Conservation (phyloP, 2,797 vertebrate species). For the Melanotaenia pygmaea region DNA sequence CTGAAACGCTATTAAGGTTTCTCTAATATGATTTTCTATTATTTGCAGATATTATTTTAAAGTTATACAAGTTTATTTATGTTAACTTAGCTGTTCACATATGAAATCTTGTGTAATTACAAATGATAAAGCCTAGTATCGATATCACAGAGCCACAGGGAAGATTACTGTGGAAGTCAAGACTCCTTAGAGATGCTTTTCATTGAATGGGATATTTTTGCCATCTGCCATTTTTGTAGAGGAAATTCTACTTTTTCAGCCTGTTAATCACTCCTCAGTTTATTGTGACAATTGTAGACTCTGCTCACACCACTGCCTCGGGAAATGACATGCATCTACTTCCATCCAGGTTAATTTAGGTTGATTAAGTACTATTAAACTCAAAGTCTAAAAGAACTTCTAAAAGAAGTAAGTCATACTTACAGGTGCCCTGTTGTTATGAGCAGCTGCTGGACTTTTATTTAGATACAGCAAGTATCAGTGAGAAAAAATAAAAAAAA, state of each 20-base stretch:
- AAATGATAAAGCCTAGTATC: constrained; percentile 7
- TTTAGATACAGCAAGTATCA: background rate
- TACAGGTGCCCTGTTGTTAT: background rate
- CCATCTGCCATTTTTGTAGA: constrained; percentile 14
- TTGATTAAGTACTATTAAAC: background rate
- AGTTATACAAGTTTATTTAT: background rate
- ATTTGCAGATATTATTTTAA: constrained; percentile 1
- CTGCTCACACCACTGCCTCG: constrained; percentile 13
- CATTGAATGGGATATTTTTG: background rate
- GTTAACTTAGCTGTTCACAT: constrained; percentile 13
- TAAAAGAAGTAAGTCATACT: background rate
- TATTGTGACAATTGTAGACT: constrained; percentile 2
- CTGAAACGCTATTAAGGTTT: background rate
- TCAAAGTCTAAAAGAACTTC: background rate
- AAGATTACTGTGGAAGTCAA: constrained; percentile 14
- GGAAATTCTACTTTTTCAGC: constrained; percentile 15
- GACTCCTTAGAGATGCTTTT: constrained; percentile 18
- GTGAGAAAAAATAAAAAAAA: background rate
- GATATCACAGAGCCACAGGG: constrained; percentile 1
- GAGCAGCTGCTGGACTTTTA: background rate
- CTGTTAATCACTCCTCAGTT: background rate
- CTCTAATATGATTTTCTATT: constrained; percentile 9
- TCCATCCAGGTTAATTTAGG: constrained; percentile 8
- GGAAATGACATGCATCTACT: constrained; percentile 9
- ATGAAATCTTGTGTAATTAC: constrained; percentile 8